These are phyloP conservation scores for Nephrocerus scutellatus DNA, from an alignment of 2,888 invertebrate species.

Conservation along the genomic window DNA sequence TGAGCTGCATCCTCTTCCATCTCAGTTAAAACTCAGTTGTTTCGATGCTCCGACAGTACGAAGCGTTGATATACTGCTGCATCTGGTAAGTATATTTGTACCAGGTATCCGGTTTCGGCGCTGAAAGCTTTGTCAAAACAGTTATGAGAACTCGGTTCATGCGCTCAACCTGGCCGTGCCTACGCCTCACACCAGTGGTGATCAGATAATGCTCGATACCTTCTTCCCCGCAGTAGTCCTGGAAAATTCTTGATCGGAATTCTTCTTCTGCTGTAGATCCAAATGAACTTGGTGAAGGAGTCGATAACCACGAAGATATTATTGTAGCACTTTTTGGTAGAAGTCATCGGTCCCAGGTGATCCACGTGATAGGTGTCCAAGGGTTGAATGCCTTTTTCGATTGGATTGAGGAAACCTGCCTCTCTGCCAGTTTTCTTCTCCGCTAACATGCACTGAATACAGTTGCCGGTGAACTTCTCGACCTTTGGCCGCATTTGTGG, in stretches of 20 bases:
- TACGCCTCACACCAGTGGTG: conserved; percentile 14
- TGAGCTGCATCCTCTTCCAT: too few species aligned
- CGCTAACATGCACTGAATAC: conserved; percentile 8
- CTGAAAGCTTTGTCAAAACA: too few species aligned
- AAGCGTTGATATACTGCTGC: too few species aligned
- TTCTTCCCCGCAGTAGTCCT: too few species aligned
- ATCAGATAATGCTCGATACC: conserved; percentile 21
- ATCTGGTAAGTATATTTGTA: too few species aligned
- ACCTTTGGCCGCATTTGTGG: conserved; percentile 1
- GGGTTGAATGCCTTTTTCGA: conserved; percentile 30
- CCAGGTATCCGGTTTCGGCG: too few species aligned
- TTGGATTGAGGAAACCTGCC: conserved; percentile 30
- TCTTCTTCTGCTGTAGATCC: conserved; percentile 28
- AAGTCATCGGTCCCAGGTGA: conserved; percentile 37
- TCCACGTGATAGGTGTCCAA: conserved; percentile 32
- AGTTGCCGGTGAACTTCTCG: neutral
- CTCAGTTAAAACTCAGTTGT: too few species aligned
- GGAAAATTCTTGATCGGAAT: too few species aligned
- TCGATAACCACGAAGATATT: conserved; percentile 32
- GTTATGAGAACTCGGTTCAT: too few species aligned
- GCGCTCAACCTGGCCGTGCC: conserved; percentile 35
- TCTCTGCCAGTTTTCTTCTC: conserved; percentile 30
- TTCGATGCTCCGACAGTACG: too few species aligned
- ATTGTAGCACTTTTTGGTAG: conserved; percentile 31
- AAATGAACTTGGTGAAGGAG: too few species aligned